These are phyloP conservation scores for Nowickia ferox DNA, from an alignment of 2,888 invertebrate genomes.

Conservation along the genomic window DNA sequence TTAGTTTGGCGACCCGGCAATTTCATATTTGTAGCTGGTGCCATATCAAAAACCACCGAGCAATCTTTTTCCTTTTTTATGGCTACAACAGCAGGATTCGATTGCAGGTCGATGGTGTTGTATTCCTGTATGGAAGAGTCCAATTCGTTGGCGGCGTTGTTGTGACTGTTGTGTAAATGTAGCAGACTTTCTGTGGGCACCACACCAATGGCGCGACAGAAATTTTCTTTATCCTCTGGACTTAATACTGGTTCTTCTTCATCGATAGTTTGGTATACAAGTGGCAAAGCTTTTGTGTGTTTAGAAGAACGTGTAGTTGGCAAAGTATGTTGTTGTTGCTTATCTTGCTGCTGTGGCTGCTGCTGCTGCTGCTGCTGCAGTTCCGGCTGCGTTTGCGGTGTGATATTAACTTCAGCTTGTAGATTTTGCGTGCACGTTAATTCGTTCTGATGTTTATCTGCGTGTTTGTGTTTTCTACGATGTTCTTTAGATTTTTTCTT, in stretches of 20 bases:
- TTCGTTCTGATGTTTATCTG: conserved; percentile 57
- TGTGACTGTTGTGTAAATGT: conserved; percentile 63
- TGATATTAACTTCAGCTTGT: conserved; percentile 49
- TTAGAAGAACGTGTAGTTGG: conserved; percentile 52
- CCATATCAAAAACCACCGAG: conserved; percentile 77
- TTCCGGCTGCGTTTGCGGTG: conserved; percentile 53
- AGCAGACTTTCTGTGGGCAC: conserved; percentile 74
- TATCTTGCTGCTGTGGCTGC: conserved; percentile 51
- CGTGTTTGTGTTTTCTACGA: conserved; percentile 79
- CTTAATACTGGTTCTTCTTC: conserved; percentile 76
- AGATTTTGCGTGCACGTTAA: conserved; percentile 30
- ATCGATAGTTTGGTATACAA: conserved; percentile 69
- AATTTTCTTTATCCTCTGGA: conserved; percentile 81
- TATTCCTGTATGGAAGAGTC: conserved; percentile 45
- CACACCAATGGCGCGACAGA: conserved; percentile 78
- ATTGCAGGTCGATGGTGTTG: conserved; percentile 51
- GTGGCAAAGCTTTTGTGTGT: conserved; percentile 29
- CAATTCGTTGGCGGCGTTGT: conserved; percentile 57
- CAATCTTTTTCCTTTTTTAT: conserved; percentile 68
- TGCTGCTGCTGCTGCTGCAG: conserved; percentile 47
- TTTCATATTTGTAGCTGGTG: conserved; percentile 82
- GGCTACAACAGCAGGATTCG: conserved; percentile 31
- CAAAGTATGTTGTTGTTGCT: conserved; percentile 10
- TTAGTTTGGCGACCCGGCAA: conserved; percentile 91
- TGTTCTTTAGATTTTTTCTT: conserved; percentile 80